Evolutionary conservation across 2,888 invertebrate genomes (phyloP).

Genomic region (Dascillus cervinus): DNA sequence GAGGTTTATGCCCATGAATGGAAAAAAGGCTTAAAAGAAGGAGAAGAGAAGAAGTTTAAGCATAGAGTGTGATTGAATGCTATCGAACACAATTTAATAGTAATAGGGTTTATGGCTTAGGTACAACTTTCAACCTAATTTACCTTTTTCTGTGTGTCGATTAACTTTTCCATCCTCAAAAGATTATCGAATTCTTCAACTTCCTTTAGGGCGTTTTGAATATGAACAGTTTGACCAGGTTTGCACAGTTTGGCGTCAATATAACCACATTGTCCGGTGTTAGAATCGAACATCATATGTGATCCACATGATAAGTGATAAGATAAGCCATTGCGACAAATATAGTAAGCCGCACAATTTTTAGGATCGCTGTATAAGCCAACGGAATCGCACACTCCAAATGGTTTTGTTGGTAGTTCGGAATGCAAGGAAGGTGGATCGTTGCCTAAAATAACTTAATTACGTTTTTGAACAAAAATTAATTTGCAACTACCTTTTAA

Average conservation of each 20-base stretch:
- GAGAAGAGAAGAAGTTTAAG: no score
- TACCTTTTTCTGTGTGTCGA: slow-evolving; percentile 14
- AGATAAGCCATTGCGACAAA: slow-evolving; percentile 55
- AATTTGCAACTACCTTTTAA: no score
- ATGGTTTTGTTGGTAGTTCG: slow-evolving; percentile 40
- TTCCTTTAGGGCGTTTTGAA: slow-evolving; percentile 25
- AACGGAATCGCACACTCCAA: slow-evolving; percentile 44
- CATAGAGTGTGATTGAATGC: no score
- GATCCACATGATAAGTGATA: slow-evolving; percentile 54
- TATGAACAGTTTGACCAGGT: slow-evolving; percentile 49
- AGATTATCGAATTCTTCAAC: slow-evolving; percentile 10
- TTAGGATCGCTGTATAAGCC: slow-evolving; percentile 60
- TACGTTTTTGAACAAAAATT: slow-evolving; percentile 3
- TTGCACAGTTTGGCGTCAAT: slow-evolving; percentile 45
- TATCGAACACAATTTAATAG: no score
- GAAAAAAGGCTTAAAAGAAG: no score
- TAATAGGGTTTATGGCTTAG: no score
- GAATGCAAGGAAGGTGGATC: slow-evolving; percentile 36
- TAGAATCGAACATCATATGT: slow-evolving; percentile 53
- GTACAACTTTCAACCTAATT: not conserved
- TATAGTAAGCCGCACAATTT: slow-evolving; percentile 64
- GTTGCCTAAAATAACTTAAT: slow-evolving; percentile 39
- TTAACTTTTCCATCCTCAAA: slow-evolving; percentile 8
- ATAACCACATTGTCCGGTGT: slow-evolving; percentile 51
- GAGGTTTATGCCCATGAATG: no score